phyloP scores from a whole-genome alignment of 2,888 invertebrate species.

The Chrysolina haemoptera region DNA sequence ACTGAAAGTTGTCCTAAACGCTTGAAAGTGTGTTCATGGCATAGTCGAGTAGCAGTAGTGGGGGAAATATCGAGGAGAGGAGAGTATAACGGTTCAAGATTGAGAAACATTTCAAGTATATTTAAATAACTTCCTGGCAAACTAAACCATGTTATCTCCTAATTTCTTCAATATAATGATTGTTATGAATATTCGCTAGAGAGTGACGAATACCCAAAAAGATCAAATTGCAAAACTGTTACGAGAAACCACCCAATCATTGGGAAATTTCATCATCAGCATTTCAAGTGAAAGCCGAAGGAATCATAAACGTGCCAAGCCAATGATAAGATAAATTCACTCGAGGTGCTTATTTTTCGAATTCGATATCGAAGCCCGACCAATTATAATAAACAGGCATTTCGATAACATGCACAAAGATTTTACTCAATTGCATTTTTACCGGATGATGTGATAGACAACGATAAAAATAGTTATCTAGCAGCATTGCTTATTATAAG shows the following conservation, averaged over 20 bases:
- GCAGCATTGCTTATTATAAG: not conserved
- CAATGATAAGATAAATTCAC: slow-evolving; percentile 16
- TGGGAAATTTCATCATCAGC: not conserved
- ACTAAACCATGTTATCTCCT: too few relatives aligned
- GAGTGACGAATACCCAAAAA: too few relatives aligned
- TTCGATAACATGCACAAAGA: slow-evolving; percentile 1
- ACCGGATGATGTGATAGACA: not conserved
- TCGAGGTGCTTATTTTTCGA: not conserved
- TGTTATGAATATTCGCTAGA: too few relatives aligned
- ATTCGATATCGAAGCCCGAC: not conserved
- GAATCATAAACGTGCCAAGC: not conserved
- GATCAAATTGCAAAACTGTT: too few relatives aligned
- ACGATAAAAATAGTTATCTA: slow-evolving; percentile 10
- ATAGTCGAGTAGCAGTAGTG: too few relatives aligned
- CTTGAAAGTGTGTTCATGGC: too few relatives aligned
- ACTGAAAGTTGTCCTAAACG: too few relatives aligned
- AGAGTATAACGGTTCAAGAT: too few relatives aligned
- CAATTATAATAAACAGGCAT: not conserved
- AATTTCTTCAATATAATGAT: too few relatives aligned
- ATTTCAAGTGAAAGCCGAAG: not conserved
- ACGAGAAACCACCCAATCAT: not conserved
- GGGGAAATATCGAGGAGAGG: too few relatives aligned
- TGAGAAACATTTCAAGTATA: too few relatives aligned
- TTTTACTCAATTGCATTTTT: slow-evolving; percentile 14
- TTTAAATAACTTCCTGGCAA: too few relatives aligned